Evolutionary conservation across 2,113 vertebrate genomes (phyloP).

Genomic region (Corythornis vintsioides): DNA sequence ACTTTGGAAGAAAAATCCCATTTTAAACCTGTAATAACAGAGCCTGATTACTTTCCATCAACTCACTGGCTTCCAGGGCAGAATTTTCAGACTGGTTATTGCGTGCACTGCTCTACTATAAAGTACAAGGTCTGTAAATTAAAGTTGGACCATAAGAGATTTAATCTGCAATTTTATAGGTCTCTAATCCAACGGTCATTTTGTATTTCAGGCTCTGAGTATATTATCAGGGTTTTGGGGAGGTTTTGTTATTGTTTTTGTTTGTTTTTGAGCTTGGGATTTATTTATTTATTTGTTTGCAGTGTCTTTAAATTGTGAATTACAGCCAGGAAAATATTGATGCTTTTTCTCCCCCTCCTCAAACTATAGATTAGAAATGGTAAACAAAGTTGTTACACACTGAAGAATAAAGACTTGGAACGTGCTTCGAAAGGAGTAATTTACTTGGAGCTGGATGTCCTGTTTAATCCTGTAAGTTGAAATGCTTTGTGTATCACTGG

Average conservation of each 20-base stretch:
- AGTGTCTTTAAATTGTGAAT: conserved; percentile 24
- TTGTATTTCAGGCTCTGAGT: neutral
- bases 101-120: neutral
- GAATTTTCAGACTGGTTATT: conserved; percentile 50
- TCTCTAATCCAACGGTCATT: conserved; percentile 18
- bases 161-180: conserved; percentile 53
- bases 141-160: conserved; percentile 50
- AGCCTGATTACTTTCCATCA: conserved; percentile 61
- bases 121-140: conserved; percentile 50
- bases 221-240: conserved; percentile 1
- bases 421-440: conserved; percentile 86
- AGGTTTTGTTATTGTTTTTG: neutral
- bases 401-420: conserved; percentile 93
- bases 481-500: neutral
- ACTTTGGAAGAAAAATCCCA: conserved; percentile 57
- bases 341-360: conserved; percentile 7
- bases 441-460: conserved; percentile 88
- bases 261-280: neutral
- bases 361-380: conserved; percentile 87
- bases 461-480: conserved; percentile 91
- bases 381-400: conserved; percentile 78
- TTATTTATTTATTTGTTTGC: conserved; percentile 32
- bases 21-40: conserved; percentile 21
- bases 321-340: conserved; percentile 4
- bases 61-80: conserved; percentile 46